Base-by-base conservation (phyloP, 2,797 vertebrate genomes). In the Paratrypauchen microcephalus region DNA sequence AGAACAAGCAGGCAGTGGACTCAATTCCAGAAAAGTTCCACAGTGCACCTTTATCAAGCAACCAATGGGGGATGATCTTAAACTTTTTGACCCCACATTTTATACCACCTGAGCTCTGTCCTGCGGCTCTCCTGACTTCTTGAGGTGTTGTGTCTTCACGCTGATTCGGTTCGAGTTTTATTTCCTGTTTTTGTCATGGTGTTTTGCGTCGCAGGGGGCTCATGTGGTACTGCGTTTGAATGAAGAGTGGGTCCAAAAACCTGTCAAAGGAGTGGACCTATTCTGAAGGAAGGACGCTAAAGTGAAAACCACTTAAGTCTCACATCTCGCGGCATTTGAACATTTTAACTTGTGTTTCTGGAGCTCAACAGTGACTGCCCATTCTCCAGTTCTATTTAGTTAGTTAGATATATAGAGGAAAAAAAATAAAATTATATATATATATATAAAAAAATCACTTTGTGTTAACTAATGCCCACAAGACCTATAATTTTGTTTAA, bases 171-270 rank as follows among this genome's bases (percentile, higher is more conserved):
- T 83, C 91, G 79, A 82, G 2, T 50, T 63, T 69, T 62, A 80
- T 71, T 65, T 55, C 21, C 12, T 23, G 36, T 70, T 50, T 30
- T 30, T 24, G 70, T 36, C 48, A 2, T n/a, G 24, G 15, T 1
- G 2, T 50, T 21, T n/a, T 50, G 50, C 77, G 52, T 83, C 87
- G 75, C 76, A 86, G 86, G 86, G 83, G 86, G 83, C 88, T 74
- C 65, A 78, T 16, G 24, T 86, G 72, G 78, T 72, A 74, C 80
- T 80, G 94, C 89, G 94, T 96, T 97, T 94, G 92, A 95, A 98
- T 99, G 97, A 99, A 96, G 96, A 97, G 96, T 96, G 95, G 65
- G 92, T 93, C 94, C 93, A 90, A 97, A 98, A 95, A 69, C 96
- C 95, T 82, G 66, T 39, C 85, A 11, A 83, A 87, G 96, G 96